These are phyloP conservation scores for Holcopasites calliopsidis DNA, from an alignment of 1,140 invertebrate genomes.

Conservation along the genomic window DNA sequence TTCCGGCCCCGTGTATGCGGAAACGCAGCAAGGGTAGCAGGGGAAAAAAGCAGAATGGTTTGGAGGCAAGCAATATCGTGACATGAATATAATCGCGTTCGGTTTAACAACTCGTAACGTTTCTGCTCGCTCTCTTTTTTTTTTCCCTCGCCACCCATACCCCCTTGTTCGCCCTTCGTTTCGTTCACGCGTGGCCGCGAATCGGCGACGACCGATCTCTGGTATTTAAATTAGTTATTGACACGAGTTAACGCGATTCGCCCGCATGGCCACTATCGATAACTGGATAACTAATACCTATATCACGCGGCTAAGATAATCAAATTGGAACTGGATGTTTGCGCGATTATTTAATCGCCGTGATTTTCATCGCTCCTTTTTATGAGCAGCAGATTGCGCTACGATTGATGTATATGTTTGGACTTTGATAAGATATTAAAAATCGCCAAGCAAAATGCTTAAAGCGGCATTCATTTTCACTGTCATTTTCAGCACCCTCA, in stretches of 20 bases:
- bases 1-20: conserved; percentile 25
- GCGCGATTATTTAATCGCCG: no score
- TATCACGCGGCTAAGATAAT: conserved; percentile 37
- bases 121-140: neutral
- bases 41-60: conserved; percentile 1
- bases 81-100: conserved; percentile 41
- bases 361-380: no score
- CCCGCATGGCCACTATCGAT: conserved; percentile 41
- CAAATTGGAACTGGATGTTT: no score
- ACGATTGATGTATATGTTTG: no score
- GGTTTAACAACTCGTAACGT: conserved; percentile 28
- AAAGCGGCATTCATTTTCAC: no score
- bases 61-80: conserved; percentile 13
- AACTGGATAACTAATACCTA: conserved; percentile 51
- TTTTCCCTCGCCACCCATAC: neutral
- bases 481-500: no score
- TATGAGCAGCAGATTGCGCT: no score
- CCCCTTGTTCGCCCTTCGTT: neutral
- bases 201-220: neutral
- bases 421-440: no score
- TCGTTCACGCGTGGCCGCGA: neutral
- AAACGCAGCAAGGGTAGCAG: neutral
- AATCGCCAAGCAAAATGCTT: no score
- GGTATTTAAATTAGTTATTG: conserved; percentile 55
- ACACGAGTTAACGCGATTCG: conserved; percentile 43